Conservation (phyloP, 37 sponge, comb jelly and placozoan genomes). For the Crambe crambe region DNA sequence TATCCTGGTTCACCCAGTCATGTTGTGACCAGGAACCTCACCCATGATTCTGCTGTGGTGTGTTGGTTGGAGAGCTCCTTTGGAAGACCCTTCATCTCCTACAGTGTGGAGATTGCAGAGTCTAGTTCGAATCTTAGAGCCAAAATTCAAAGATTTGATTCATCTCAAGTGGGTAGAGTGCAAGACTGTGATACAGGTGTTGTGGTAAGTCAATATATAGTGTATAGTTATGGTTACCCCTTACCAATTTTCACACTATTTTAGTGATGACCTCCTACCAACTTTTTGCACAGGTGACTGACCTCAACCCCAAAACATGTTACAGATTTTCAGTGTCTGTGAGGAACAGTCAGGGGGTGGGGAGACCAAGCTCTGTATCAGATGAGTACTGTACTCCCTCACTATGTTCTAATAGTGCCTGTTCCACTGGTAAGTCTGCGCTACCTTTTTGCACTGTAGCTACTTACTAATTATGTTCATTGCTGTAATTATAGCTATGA, state of each 20-base stretch:
- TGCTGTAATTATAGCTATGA: neutral
- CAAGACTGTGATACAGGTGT: neutral
- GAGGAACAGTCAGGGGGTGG: constrained; percentile 6
- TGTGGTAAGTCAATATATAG: neutral
- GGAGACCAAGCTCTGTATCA: constrained; percentile 1
- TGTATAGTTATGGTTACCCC: neutral
- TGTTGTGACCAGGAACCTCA: neutral
- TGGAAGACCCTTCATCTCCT: constrained; percentile 10
- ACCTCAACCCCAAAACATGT: constrained; percentile 4
- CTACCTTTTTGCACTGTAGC: neutral
- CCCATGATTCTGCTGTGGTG: constrained; percentile 3
- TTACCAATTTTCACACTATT: neutral
- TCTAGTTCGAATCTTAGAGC: neutral
- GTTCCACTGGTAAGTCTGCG: neutral
- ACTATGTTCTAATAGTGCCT: neutral
- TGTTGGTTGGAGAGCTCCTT: constrained; percentile 11
- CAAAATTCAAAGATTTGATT: neutral
- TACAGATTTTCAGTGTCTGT: constrained; percentile 32
- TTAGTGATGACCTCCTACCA: no score
- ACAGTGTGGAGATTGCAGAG: neutral
- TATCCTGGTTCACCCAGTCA: constrained; percentile 34
- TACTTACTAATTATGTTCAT: no score
- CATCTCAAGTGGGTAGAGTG: neutral
- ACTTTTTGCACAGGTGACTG: constrained; percentile 15
- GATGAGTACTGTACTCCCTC: constrained; percentile 10